Conservation (phyloP, 2,113 vertebrate species). For the Willisornis vidua region DNA sequence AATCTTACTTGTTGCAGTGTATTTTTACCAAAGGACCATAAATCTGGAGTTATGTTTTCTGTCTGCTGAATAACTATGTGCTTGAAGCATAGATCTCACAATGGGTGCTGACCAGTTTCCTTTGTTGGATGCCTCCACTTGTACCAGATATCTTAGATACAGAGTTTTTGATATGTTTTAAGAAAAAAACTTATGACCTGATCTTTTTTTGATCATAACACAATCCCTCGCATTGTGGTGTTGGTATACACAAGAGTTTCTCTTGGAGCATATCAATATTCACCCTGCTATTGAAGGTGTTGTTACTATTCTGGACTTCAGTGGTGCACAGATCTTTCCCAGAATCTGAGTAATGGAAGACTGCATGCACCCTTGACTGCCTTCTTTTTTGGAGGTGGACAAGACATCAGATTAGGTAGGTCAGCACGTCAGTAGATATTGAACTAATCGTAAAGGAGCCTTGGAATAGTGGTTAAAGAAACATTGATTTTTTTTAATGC, state of each 20-base stretch:
- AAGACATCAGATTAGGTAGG: not conserved
- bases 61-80: not conserved
- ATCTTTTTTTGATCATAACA: not conserved
- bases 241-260: not conserved
- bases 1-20: not conserved
- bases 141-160: not conserved
- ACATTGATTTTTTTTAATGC: not conserved
- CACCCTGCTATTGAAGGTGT: not conserved
- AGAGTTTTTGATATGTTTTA: not conserved
- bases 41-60: not conserved
- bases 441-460: not conserved
- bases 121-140: not conserved
- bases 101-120: not conserved
- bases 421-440: not conserved
- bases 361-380: not conserved
- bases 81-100: not conserved
- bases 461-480: slow-evolving; percentile 45
- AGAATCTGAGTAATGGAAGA: not conserved
- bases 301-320: not conserved
- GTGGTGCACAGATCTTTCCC: not conserved
- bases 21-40: not conserved
- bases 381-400: not conserved
- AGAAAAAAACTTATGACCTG: not conserved
- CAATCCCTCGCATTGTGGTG: not conserved
- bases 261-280: not conserved